Evolutionary conservation across 2,797 vertebrate species (phyloP).

Genomic region (Podargus strigoides): DNA sequence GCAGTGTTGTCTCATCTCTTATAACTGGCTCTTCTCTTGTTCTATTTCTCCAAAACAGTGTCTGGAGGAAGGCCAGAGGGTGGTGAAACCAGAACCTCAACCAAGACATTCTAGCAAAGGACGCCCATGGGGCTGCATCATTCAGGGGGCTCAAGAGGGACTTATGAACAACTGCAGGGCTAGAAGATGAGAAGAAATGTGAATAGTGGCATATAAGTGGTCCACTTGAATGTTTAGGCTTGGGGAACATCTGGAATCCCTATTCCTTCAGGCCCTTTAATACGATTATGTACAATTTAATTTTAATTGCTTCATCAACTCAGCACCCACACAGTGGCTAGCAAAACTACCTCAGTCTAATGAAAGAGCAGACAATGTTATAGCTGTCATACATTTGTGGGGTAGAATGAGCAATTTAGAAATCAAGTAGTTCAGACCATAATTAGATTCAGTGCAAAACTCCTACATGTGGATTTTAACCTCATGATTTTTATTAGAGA

Average conservation of each 20-base stretch:
- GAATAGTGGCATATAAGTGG: neutral
- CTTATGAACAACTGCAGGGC: neutral
- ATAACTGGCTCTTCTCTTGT: neutral
- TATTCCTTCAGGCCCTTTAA: neutral
- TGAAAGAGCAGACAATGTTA: neutral
- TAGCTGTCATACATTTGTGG: neutral
- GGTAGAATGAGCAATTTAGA: neutral
- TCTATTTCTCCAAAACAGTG: neutral
- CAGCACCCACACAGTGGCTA: neutral
- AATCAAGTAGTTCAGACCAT: neutral
- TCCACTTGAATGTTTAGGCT: neutral
- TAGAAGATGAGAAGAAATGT: neutral
- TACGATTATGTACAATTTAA: neutral
- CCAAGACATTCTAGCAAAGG: neutral
- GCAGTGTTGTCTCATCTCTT: neutral
- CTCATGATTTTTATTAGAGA: neutral
- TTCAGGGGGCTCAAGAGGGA: neutral
- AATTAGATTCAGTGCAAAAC: neutral
- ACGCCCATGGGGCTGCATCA: neutral
- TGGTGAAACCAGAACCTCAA: neutral
- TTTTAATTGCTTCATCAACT: neutral
- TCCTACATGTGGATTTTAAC: neutral
- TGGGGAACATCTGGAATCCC: neutral
- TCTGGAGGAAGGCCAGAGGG: neutral
- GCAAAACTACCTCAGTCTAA: neutral